Evolutionary conservation across 2,888 invertebrate genomes (phyloP).

Genomic region (Serrognathus titanus): DNA sequence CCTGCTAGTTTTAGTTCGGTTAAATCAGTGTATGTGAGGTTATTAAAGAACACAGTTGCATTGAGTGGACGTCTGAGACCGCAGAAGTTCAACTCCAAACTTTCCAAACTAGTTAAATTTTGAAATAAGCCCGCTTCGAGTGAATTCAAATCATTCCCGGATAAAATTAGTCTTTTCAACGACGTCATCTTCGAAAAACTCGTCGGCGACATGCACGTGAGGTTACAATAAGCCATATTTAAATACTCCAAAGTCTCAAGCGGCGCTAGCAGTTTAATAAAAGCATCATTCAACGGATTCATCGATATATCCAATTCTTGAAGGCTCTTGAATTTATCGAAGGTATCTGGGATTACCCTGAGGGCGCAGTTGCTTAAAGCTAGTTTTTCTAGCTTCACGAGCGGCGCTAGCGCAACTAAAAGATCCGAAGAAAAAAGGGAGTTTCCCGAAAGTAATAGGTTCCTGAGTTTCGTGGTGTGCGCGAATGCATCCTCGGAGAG

Average conservation of each 20-base stretch:
- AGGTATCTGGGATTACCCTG: slow-evolving; percentile 62
- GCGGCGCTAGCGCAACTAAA: slow-evolving; percentile 61
- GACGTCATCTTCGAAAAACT: slow-evolving; percentile 68
- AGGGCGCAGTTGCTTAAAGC: slow-evolving; percentile 67
- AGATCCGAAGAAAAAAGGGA: slow-evolving; percentile 66
- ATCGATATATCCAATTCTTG: slow-evolving; percentile 67
- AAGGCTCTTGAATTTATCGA: slow-evolving; percentile 63
- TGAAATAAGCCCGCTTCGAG: slow-evolving; percentile 66
- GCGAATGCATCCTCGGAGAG: slow-evolving; percentile 66
- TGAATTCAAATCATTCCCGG: slow-evolving; percentile 64
- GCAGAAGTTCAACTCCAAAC: slow-evolving; percentile 66
- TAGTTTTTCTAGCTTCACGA: slow-evolving; percentile 62
- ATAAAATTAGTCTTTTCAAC: slow-evolving; percentile 62
- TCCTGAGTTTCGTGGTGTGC: slow-evolving; percentile 64
- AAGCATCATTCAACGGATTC: slow-evolving; percentile 67
- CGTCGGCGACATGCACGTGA: slow-evolving; percentile 61
- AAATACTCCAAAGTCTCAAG: slow-evolving; percentile 64
- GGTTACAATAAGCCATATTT: slow-evolving; percentile 71
- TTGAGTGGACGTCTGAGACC: slow-evolving; percentile 62
- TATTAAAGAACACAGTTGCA: slow-evolving; percentile 65
- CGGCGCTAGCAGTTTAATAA: slow-evolving; percentile 62
- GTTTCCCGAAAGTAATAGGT: slow-evolving; percentile 64
- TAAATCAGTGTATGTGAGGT: slow-evolving; percentile 60
- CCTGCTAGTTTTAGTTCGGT: slow-evolving; percentile 66
- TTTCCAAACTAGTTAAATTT: slow-evolving; percentile 63